Evolutionary conservation across 2,797 vertebrate genomes (phyloP), one percentile per base, ranked within the genome.

Genomic region (Masticophis lateralis): DNA sequence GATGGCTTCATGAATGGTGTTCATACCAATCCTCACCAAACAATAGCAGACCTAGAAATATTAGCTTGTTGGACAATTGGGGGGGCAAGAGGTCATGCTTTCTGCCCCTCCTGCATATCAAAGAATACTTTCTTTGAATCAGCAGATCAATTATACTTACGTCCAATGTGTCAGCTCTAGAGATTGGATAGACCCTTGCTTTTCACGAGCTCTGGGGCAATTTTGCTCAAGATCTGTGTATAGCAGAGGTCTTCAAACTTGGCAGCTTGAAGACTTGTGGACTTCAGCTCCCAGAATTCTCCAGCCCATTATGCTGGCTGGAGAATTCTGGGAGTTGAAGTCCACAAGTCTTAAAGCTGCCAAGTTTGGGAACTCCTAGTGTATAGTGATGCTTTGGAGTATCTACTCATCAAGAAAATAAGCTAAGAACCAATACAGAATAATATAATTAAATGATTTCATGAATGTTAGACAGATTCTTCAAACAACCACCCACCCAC

Each of bases 151-250:
- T 83, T 59, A 66, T 63, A 87, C 27, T 69, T 18, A 87, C 74
- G 13, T 11, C 47, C 59, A 86, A 3, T 61, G 13, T n/a, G 16
- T 56, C 7, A 51, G 47, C 53, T 53, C 22, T 88, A 11, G 57
- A 5, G 86, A 90, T 66, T 88, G 22, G 25, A 59, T 32, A 53
- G 89, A 43, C 0, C 16, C 13, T 4, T 3, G 27, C 61, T 6
- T 0, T 51, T 5, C 37, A 95, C 94, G 88, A 94, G 92, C 91
- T 96, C 96, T 95, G 90, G 94, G 86, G 86, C 92, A 96, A 90
- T 94, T 94, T 94, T 63, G 59, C 59, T 74, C 88, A 89, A 92
- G 95, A 95, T 93, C 93, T 51, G 47, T 51, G 47, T 51, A 51
- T 51, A 51, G 47, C 47, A 51, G 47, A 51, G 47, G 47, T 51